phyloP scores from a whole-genome alignment of 1,140 invertebrate genomes.

The Limonius californicus region DNA sequence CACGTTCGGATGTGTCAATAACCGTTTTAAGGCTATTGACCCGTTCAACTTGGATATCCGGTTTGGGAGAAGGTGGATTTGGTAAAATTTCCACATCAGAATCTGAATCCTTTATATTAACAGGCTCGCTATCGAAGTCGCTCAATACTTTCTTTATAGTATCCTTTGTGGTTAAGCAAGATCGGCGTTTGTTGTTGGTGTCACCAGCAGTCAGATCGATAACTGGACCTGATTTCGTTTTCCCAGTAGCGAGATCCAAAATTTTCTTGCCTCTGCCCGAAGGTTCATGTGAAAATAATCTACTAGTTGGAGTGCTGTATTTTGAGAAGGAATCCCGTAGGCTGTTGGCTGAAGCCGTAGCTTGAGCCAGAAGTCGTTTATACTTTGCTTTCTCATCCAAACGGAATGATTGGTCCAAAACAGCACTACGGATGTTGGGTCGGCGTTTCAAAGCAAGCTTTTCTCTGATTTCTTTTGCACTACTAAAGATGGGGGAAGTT shows the following conservation, averaged over 20 bases:
- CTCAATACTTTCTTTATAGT: constrained; percentile 40
- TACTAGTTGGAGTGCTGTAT: constrained; percentile 37
- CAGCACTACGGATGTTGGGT: constrained; percentile 5
- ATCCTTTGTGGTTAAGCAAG: constrained; percentile 37
- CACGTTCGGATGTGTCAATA: constrained; percentile 33
- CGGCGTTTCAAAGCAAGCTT: background rate
- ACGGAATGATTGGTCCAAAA: constrained; percentile 35
- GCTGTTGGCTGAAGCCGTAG: constrained; percentile 6
- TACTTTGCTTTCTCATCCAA: constrained; percentile 43
- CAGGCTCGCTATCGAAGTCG: constrained; percentile 36
- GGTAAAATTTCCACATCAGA: constrained; percentile 40
- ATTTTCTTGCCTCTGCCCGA: constrained; percentile 15
- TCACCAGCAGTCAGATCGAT: constrained; percentile 21
- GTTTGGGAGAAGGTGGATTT: constrained; percentile 40
- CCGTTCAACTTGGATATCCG: constrained; percentile 40
- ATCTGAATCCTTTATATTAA: constrained; percentile 42
- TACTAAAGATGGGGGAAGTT: constrained; percentile 15
- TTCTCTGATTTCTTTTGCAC: constrained; percentile 5
- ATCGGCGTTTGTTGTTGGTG: constrained; percentile 15
- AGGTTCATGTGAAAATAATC: constrained; percentile 22
- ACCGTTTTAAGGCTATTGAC: constrained; percentile 41
- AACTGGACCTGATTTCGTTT: constrained; percentile 5
- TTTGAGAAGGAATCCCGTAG: constrained; percentile 26
- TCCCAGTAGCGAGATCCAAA: constrained; percentile 18
- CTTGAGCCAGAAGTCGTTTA: constrained; percentile 34